Evolutionary conservation across 2,888 invertebrate genomes (phyloP), one percentile per base, ranked within the genome.

Genomic region (Pocota personata): DNA sequence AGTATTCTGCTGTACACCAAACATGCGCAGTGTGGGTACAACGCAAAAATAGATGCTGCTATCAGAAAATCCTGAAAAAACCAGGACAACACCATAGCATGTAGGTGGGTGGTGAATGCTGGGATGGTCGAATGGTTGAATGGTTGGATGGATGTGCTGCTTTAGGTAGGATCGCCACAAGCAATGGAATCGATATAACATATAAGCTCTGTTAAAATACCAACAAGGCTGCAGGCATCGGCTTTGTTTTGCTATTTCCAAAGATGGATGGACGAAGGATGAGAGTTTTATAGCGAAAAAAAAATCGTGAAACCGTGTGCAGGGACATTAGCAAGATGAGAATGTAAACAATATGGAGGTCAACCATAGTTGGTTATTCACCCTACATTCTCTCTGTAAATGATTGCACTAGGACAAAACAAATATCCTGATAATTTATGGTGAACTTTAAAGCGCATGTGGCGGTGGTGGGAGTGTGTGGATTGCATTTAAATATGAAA

Each of bases 351-450:
- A 71, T 71, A 80, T 66, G 60, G 75, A 80, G 80, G 80, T 80
- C 75, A 80, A 67, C 52, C 52, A 67, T 24, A 16, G 52, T 46
- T 30, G 57, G 43, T 3, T 57, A 35, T 32, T 46, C 40, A 52
- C 10, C 55, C 37, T 55, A 21, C 21, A 32, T 21, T 24, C 35
- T 8, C 48, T 12, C 58, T 19, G 21, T 27, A 52, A 67, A 67
- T 52, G 46, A 55, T 62, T 76, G 64, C 77, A 82, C 58, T 48
- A 48, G 57, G 58, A 77, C 58, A 72, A 58, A 77, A 64, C 66
- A 82, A 82, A 82, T 77, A 82, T 82, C 57, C 82, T 55, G 64
- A 55, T 69, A 67, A 62, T 71, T 76, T 82, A 57, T 66, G 71
- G 60, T 67, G 67, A 43, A 52, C 58, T 58, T 52, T 52, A 40